Conservation (phyloP, 2,113 vertebrate genomes). For the Phalacrocorax carbo region DNA sequence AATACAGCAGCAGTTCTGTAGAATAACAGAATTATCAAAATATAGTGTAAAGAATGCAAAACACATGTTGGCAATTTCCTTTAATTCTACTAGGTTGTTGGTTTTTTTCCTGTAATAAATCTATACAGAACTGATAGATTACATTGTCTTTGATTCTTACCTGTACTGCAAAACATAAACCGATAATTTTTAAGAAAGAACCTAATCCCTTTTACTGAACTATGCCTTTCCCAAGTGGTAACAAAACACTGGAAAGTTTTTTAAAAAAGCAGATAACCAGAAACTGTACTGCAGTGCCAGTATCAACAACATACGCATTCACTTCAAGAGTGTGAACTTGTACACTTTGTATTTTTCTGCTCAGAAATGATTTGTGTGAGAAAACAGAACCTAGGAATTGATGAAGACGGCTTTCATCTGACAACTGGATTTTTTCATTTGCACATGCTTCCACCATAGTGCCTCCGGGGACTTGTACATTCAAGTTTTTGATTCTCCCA, state of each 20-base stretch:
- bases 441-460: background rate
- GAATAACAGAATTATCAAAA: background rate
- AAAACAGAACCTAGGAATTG: background rate
- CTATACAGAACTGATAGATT: background rate
- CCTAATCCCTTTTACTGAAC: background rate
- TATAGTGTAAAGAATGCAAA: background rate
- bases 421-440: background rate
- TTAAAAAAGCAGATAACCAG: background rate
- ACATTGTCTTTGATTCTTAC: background rate
- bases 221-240: background rate
- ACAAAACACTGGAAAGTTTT: background rate
- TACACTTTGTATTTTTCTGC: background rate
- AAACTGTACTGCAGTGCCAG: background rate
- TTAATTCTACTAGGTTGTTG: background rate
- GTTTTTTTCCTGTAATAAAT: background rate
- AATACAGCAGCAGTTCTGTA: background rate
- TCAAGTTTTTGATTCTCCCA: background rate
- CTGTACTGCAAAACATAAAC: background rate
- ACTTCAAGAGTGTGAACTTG: background rate
- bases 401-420: background rate
- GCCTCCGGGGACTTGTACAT: accelerated
- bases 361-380: background rate
- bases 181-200: background rate
- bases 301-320: background rate
- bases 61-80: background rate